Conservation (phyloP, 2,888 invertebrate species). For the Lydus trimaculatus region DNA sequence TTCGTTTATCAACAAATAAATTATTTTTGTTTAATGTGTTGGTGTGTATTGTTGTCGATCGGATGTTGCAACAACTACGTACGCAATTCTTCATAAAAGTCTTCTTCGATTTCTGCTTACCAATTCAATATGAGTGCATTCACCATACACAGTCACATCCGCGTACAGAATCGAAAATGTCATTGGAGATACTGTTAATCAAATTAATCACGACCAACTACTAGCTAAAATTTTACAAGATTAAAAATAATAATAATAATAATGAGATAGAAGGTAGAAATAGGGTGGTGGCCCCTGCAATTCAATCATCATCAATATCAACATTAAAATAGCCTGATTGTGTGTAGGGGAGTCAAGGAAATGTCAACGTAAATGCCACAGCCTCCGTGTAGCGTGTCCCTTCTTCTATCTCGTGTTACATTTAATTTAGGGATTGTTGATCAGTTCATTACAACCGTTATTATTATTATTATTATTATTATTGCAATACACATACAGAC, state of each 20-base stretch:
- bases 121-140: constrained; percentile 42
- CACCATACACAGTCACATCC: constrained; percentile 37
- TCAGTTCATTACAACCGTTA: constrained; percentile 34
- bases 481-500: constrained; percentile 23
- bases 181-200: neutral
- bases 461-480: constrained; percentile 23
- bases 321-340: neutral
- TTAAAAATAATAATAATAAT: constrained; percentile 29
- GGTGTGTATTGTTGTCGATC: constrained; percentile 20
- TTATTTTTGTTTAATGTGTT: neutral
- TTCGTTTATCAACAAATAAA: constrained; percentile 16
- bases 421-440: constrained; percentile 48
- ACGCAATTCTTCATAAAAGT: constrained; percentile 35
- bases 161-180: constrained; percentile 30
- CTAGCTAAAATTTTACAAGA: constrained; percentile 11
- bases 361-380: constrained; percentile 54
- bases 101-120: constrained; percentile 48
- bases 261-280: constrained; percentile 22
- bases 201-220: constrained; percentile 9
- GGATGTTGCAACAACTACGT: constrained; percentile 37
- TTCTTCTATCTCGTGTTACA: constrained; percentile 45
- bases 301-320: constrained; percentile 18
- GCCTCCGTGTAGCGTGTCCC: constrained; percentile 42
- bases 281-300: constrained; percentile 7
- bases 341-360: constrained; percentile 38